Base-by-base conservation (phyloP, 2,888 invertebrate species). In the Esperia sulphurella region DNA sequence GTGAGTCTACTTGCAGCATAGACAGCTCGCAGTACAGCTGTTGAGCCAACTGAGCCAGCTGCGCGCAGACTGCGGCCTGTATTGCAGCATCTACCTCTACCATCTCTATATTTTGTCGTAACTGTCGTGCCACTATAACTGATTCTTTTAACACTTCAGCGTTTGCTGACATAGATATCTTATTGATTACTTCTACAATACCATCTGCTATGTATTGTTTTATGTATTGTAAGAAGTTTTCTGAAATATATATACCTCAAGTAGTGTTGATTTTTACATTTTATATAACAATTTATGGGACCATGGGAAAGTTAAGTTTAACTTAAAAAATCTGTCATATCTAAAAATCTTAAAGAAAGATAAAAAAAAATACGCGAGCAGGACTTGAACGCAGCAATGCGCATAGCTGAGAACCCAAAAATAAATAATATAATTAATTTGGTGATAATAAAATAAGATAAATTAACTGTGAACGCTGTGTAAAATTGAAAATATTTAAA, bases 161-260 rank as follows among this genome's bases (percentile, higher is more conserved):
- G 9, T 62, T 59, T 0, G 58, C 46, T n/a, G 50, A 46, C n/a
- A 48, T 46, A 14, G 59, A 54, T 53, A 71, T 54, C 50, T 63
- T 47, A 30, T 57, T 43, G 5, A 73, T 41, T 33, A 59, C 54
- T 51, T 64, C 54, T 45, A 57, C 45, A 10, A 65, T 48, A 41
- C 68, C 57, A 12, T 69, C 63, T 3, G 64, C 59, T 47, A 69
- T 53, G 50, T 61, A 75, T n/a, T 65, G 61, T 43, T 71, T 59
- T 52, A 76, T 61, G 49, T 63, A 63, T 47, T 64, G 62, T 49
- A 66, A 45, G 21, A 58, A 49, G 44, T 49, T 53, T 48, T 53
- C 55, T 55, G 57, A 51, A 54, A 55, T 40, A 14, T 9, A n/a
- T 3, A 12, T 40, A 40, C 21, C 1, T 37, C 12, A 44, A 21